Evolutionary conservation across 1,140 invertebrate species (phyloP).

Genomic region (Drosophila setifemur): DNA sequence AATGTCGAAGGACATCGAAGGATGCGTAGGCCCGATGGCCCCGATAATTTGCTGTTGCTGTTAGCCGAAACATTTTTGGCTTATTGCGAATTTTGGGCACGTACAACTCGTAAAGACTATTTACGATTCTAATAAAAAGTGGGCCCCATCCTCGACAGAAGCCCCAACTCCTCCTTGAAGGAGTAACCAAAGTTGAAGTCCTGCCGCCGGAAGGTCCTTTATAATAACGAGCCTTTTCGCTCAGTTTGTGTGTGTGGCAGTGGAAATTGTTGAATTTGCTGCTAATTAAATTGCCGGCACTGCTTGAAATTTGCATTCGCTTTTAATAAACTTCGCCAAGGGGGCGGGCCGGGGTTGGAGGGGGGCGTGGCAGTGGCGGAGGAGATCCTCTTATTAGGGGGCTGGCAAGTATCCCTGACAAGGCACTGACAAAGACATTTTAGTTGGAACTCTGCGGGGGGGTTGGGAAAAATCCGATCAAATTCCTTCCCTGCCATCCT

Average conservation of each 20-base stretch:
- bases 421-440: conserved; percentile 46
- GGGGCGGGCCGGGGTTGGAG: background rate
- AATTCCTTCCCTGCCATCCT: background rate
- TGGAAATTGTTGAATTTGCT: conserved; percentile 78
- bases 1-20: background rate
- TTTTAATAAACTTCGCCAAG: conserved; percentile 66
- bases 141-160: conserved; percentile 37
- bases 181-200: conserved; percentile 42
- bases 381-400: conserved; percentile 2
- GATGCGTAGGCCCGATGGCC: conserved; percentile 39
- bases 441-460: background rate
- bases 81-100: conserved; percentile 79
- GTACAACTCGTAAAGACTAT: conserved; percentile 80
- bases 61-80: conserved; percentile 57
- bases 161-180: conserved; percentile 38
- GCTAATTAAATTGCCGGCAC: conserved; percentile 70
- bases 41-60: conserved; percentile 72
- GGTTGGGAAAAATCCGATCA: background rate
- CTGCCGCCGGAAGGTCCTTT: conserved; percentile 27
- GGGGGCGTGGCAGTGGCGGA: background rate
- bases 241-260: conserved; percentile 28
- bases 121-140: conserved; percentile 81
- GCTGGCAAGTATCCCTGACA: conserved; percentile 45
- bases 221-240: conserved; percentile 32
- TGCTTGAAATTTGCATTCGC: conserved; percentile 65